These are phyloP conservation scores for Myopa tessellatipennis DNA, from an alignment of 2,888 invertebrate genomes.

Conservation along the genomic window DNA sequence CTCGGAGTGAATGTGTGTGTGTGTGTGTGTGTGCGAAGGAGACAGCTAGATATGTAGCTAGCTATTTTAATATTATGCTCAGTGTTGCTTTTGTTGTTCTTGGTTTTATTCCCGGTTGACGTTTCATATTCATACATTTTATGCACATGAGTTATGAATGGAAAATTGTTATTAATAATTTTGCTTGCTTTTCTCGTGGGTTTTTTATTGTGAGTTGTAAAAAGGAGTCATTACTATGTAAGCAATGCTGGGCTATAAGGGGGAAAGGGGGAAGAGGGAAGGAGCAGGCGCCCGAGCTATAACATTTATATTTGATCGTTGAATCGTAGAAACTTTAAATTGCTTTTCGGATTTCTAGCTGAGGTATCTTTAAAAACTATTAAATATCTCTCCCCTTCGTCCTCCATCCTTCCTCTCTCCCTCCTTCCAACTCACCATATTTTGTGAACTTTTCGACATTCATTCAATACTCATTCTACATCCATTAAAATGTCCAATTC, in stretches of 20 bases:
- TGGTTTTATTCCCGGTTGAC: conserved; percentile 13
- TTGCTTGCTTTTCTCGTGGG: conserved; percentile 44
- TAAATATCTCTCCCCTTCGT: too few relatives aligned
- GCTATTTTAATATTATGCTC: conserved; percentile 34
- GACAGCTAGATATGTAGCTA: neutral
- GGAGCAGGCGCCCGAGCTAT: too few relatives aligned
- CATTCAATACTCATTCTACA: too few relatives aligned
- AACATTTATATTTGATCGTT: too few relatives aligned
- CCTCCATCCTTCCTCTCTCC: too few relatives aligned
- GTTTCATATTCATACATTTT: conserved; percentile 33
- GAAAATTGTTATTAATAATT: conserved; percentile 39
- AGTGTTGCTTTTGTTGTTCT: neutral
- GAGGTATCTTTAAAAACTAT: too few relatives aligned
- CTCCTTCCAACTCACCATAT: too few relatives aligned
- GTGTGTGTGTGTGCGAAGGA: neutral
- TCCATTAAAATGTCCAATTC: too few relatives aligned
- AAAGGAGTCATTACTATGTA: conserved; percentile 25
- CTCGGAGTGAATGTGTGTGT: neutral
- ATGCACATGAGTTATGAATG: conserved; percentile 37
- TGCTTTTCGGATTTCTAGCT: too few relatives aligned
- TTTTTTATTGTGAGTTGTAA: conserved; percentile 43
- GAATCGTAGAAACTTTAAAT: too few relatives aligned
- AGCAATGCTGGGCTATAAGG: neutral
- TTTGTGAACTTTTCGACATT: too few relatives aligned
- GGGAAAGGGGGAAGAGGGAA: too few relatives aligned